Base-by-base conservation (phyloP, 1,140 invertebrate species). In the Ladona fulva region DNA sequence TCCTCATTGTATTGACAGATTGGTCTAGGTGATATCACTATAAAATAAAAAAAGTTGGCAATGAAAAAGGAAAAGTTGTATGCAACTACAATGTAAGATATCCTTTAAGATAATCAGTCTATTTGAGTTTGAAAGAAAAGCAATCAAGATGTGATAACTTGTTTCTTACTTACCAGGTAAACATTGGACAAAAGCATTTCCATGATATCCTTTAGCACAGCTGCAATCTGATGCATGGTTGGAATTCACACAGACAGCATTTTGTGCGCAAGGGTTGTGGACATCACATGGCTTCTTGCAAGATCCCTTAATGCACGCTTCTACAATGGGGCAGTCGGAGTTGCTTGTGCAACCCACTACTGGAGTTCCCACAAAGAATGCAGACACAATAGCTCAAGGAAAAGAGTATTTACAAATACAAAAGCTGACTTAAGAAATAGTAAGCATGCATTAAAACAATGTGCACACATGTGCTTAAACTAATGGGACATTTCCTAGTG, bases 1-100 rank as follows among this genome's bases (percentile, higher is more conserved):
- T 96, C 94, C 87, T 95, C 93, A 80, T 95, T 95, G 83, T 94
- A 95, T 82, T 95, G 93, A 82, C 95, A 97, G 52, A 95, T 88
- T 79, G 92, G 90, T 81, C 89, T 86, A 78, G 88, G 86, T 81
- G 89, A 86, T 80, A 87, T 85, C 75, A 91, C 91, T 92, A 85
- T 81, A 86, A 86, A 84, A 82, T 74, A 76, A 81, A 73, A n/a
- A 10, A 77, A 77, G n/a, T 37, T 37, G 29, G 8, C 22, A 78
- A 7, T 77, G 24, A 77, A 74, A 37, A 37, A 5, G 8, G 1
- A 8, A 1, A 37, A 37, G 8, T 37, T 37, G 1, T 37, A 74
- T 74, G 24, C 44, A 52, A 52, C 19, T 10, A 19, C 44, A 52
- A 19, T 19, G 8, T 10, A 52, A 52, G 19, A 52, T 19, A 52